These are phyloP conservation scores for Zelleria hepariella DNA, from an alignment of 2,888 invertebrate genomes.

Conservation along the genomic window DNA sequence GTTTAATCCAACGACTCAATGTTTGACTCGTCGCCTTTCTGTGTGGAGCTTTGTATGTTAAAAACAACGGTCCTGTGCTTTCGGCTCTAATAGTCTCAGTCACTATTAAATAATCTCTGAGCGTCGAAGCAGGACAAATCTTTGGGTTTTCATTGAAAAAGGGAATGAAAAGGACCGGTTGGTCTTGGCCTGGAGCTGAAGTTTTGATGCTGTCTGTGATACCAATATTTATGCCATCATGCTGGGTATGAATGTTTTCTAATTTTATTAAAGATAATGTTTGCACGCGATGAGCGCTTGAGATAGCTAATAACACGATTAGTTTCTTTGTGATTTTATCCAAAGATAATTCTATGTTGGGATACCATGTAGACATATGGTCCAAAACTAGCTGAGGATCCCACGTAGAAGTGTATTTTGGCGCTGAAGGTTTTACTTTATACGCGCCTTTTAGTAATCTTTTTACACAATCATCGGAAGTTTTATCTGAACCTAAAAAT, in stretches of 20 bases:
- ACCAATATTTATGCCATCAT: slow-evolving; percentile 3
- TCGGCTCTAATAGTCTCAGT: neutral
- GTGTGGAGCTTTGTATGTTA: slow-evolving; percentile 12
- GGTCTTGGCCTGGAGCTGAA: slow-evolving; percentile 7
- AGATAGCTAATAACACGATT: slow-evolving; percentile 17
- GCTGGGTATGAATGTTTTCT: slow-evolving; percentile 8
- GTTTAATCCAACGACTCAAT: slow-evolving; percentile 17
- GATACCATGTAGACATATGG: slow-evolving; percentile 11
- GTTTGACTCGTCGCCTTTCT: slow-evolving; percentile 12
- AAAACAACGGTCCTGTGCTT: neutral
- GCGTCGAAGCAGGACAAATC: slow-evolving; percentile 13
- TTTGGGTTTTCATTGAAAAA: slow-evolving; percentile 13
- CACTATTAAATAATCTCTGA: slow-evolving; percentile 12
- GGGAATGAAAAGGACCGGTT: slow-evolving; percentile 12
- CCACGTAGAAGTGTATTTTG: slow-evolving; percentile 21
- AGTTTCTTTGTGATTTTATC: slow-evolving; percentile 17
- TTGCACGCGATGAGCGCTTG: slow-evolving; percentile 15
- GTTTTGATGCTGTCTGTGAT: slow-evolving; percentile 10
- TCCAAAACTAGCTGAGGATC: slow-evolving; percentile 18
- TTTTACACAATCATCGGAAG: slow-evolving; percentile 8
- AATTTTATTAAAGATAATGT: slow-evolving; percentile 16
- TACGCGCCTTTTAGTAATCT: slow-evolving; percentile 12
- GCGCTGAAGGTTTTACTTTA: slow-evolving; percentile 5
- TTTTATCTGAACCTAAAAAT: neutral
- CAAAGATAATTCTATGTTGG: slow-evolving; percentile 5